phyloP scores from a whole-genome alignment of 2,113 vertebrate species.

The Amblyornis subalaris region DNA sequence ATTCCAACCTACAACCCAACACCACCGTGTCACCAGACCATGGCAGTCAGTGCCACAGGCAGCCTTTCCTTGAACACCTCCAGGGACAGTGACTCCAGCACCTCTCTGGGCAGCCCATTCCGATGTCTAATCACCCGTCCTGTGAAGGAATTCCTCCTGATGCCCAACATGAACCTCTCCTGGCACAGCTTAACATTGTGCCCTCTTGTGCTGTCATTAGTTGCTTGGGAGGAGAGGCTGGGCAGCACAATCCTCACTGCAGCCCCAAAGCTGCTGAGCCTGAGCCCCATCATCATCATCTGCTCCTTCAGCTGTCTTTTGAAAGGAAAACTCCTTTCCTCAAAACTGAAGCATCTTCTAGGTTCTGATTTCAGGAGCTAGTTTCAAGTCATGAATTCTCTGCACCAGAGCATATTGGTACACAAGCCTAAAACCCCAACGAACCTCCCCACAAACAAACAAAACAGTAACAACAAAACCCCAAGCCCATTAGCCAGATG shows the following conservation, averaged over 20 bases:
- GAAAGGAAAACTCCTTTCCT: background rate
- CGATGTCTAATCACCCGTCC: rapidly evolving
- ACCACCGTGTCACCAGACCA: rapidly evolving
- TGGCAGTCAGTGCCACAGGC: background rate
- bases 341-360: background rate
- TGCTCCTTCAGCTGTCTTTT: background rate
- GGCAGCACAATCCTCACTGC: background rate
- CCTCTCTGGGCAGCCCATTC: background rate
- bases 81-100: no score
- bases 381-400: background rate
- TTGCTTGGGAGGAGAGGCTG: background rate
- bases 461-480: no score
- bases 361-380: background rate
- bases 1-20: background rate
- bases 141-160: background rate
- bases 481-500: background rate
- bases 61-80: background rate
- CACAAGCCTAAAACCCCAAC: background rate
- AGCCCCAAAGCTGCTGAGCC: background rate
- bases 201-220: background rate
- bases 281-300: background rate
- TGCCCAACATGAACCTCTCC: background rate
- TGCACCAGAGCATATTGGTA: background rate
- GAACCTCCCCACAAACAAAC: background rate
- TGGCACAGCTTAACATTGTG: background rate